Evolutionary conservation across 2,113 vertebrate genomes (phyloP).

Genomic region (Zosterops borbonicus): DNA sequence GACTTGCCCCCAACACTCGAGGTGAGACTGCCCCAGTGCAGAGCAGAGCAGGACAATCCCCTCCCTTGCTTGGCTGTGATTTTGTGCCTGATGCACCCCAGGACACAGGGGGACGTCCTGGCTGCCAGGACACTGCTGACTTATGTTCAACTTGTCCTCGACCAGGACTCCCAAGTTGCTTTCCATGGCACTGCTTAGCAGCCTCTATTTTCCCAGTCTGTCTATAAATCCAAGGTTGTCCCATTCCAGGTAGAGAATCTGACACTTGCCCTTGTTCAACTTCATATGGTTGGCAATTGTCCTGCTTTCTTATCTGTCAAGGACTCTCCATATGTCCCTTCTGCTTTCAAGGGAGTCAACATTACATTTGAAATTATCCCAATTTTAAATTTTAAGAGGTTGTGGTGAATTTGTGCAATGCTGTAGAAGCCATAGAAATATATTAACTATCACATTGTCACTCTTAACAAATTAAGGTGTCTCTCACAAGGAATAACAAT

Average conservation of each 20-base stretch:
- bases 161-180: fast-evolving
- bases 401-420: background rate
- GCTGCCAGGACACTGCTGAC: background rate
- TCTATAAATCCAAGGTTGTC: background rate
- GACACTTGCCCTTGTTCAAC: background rate
- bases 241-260: too few relatives aligned
- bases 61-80: fast-evolving
- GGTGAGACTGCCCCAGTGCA: fast-evolving
- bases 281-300: background rate
- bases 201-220: background rate
- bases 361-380: background rate
- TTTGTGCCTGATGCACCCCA: background rate
- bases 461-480: background rate
- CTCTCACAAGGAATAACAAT: background rate
- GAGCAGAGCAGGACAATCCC: background rate
- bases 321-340: background rate
- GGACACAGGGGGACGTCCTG: fast-evolving
- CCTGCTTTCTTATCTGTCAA: background rate
- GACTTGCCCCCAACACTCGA: fast-evolving
- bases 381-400: background rate
- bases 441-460: background rate
- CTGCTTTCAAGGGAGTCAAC: background rate
- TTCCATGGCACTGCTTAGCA: background rate
- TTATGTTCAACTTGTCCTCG: fast-evolving
- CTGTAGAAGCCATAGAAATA: background rate